These are phyloP conservation scores for Mus spicilegus DNA, from an alignment of 2,113 vertebrate species.

Conservation along the genomic window DNA sequence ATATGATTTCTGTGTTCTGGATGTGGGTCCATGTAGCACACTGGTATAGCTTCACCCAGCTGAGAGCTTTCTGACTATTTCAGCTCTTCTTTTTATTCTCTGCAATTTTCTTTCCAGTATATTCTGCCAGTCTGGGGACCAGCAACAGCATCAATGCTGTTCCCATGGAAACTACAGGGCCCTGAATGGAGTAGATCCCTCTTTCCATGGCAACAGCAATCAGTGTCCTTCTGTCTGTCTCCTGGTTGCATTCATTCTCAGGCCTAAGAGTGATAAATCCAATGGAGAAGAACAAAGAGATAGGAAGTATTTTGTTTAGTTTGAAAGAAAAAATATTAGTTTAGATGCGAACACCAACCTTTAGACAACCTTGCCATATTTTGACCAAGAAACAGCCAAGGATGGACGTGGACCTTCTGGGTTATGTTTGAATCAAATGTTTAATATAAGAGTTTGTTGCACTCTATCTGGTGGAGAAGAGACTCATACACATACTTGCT, in stretches of 20 bases:
- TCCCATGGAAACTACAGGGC: slow-evolving; percentile 74
- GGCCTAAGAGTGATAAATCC: slow-evolving; percentile 22
- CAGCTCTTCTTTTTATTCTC: background rate
- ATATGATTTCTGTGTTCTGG: background rate
- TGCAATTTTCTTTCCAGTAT: slow-evolving; percentile 32
- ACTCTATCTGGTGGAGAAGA: background rate
- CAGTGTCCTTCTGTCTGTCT: slow-evolving; percentile 35
- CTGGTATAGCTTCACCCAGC: background rate
- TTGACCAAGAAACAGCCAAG: background rate
- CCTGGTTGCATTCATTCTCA: slow-evolving; percentile 6
- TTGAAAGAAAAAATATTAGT: background rate
- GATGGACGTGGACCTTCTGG: background rate
- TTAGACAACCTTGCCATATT: background rate
- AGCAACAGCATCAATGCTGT: slow-evolving; percentile 49
- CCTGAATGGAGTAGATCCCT: background rate
- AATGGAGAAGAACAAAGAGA: slow-evolving; percentile 27
- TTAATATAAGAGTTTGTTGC: background rate
- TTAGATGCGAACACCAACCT: background rate
- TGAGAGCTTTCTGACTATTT: background rate
- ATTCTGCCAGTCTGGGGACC: background rate
- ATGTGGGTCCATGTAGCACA: accelerated
- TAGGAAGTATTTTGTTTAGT: background rate
- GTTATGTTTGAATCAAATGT: background rate
- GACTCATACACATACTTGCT: too few relatives aligned
- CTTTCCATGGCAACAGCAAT: slow-evolving; percentile 68